Evolutionary conservation across 2,797 vertebrate genomes (phyloP).

Genomic region (Gobionotothen gibberifrons): DNA sequence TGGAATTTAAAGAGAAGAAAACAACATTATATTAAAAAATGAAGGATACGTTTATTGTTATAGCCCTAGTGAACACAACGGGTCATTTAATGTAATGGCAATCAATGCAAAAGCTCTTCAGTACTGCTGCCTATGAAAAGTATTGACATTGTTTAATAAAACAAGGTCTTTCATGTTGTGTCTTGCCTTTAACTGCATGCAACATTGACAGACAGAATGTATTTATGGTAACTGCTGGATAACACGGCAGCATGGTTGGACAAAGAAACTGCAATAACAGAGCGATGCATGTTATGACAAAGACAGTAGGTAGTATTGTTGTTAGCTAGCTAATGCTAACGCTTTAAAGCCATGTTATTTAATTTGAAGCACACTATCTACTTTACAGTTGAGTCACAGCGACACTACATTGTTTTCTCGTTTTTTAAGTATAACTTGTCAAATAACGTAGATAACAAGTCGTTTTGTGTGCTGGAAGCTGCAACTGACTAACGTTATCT

Average conservation of each 20-base stretch:
- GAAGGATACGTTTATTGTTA: not conserved
- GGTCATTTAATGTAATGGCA: not conserved
- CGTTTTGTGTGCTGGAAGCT: conserved; percentile 45
- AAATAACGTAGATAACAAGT: not conserved
- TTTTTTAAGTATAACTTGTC: not conserved
- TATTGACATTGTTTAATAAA: not conserved
- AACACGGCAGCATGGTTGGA: not conserved
- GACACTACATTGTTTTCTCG: accelerated
- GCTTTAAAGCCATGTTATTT: not conserved
- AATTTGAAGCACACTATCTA: not conserved
- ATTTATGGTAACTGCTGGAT: not conserved
- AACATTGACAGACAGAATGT: not conserved
- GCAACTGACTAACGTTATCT: conserved; percentile 72
- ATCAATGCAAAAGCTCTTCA: not conserved
- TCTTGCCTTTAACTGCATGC: not conserved
- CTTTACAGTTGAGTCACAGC: accelerated
- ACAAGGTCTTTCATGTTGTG: not conserved
- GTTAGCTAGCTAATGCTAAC: conserved; percentile 58
- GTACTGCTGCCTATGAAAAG: not conserved
- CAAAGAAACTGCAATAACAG: not conserved
- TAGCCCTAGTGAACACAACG: not conserved
- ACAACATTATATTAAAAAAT: not conserved
- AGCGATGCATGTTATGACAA: not conserved
- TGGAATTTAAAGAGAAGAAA: not conserved
- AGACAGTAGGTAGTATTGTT: conserved; percentile 6